phyloP scores from a whole-genome alignment of 2,113 vertebrate species.

The Rhinoptilus africanus region DNA sequence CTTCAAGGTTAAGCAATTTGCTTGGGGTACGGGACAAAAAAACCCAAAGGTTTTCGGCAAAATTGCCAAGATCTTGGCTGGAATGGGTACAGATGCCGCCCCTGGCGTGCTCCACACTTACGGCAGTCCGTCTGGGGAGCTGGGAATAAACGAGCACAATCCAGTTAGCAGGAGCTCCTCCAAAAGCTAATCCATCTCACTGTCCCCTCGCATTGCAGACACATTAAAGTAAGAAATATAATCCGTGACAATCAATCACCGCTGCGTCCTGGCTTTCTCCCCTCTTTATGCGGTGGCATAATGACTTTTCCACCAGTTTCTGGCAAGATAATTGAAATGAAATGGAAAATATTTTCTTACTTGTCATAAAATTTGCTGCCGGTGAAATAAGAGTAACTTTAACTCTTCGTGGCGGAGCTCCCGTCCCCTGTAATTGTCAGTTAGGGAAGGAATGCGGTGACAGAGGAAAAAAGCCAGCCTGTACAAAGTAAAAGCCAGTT shows the following conservation, averaged over 20 bases:
- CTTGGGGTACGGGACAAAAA: background rate
- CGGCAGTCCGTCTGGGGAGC: background rate
- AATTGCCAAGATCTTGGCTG: background rate
- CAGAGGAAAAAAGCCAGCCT: background rate
- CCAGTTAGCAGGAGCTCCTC: conserved; percentile 26
- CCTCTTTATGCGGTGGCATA: conserved; percentile 61
- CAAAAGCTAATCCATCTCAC: conserved; percentile 19
- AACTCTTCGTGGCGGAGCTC: conserved; percentile 56
- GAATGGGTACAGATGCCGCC: rapidly evolving
- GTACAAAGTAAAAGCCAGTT: conserved; percentile 26
- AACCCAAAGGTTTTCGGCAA: background rate
- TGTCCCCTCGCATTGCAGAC: conserved; percentile 54
- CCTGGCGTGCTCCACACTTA: rapidly evolving
- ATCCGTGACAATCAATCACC: conserved; percentile 63
- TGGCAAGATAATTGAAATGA: conserved; percentile 76
- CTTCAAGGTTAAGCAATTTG: background rate
- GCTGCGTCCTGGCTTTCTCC: conserved; percentile 60
- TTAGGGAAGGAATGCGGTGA: conserved; percentile 13
- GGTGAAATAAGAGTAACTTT: conserved; percentile 47
- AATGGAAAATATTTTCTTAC: conserved; percentile 73
- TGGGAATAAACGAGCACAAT: background rate
- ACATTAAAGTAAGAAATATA: conserved; percentile 65
- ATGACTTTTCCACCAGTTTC: conserved; percentile 73
- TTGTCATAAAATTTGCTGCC: conserved; percentile 66
- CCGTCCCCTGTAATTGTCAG: conserved; percentile 38